A percentile compares a stretch with the other conserved stretches of the same genome.
Conservation (phyloP, 2,113 vertebrate species). For the Lontra canadensis region DNA sequence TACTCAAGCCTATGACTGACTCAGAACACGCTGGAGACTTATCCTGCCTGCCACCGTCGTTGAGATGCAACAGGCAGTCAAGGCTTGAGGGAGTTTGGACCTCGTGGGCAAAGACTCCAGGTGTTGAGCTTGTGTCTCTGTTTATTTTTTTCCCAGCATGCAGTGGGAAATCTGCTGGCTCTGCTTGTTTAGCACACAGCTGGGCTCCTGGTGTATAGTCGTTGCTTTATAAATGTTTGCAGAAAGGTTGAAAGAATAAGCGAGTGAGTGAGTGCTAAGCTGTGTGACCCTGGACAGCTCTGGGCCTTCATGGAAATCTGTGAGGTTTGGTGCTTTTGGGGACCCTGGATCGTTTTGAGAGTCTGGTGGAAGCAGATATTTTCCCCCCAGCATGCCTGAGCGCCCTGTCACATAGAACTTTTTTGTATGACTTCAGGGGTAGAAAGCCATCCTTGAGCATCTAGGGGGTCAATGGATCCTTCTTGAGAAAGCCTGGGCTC, state of each 20-base stretch:
- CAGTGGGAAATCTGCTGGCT: not conserved
- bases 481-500: not conserved
- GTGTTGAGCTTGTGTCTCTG: not conserved
- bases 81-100: not conserved
- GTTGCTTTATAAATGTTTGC: not conserved
- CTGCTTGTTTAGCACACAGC: not conserved
- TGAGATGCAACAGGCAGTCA: no score
- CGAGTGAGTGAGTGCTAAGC: not conserved
- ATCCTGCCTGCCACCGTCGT: not conserved
- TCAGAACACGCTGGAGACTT: not conserved
- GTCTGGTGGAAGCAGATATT: not conserved
- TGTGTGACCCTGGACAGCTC: not conserved
- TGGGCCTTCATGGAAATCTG: not conserved
- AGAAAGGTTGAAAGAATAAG: not conserved
- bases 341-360: not conserved
- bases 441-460: not conserved
- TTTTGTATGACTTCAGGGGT: not conserved
- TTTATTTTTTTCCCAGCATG: rapidly evolving
- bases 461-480: not conserved
- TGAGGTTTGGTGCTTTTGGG: not conserved
- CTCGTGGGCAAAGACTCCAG: not conserved
- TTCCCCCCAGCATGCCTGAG: not conserved
- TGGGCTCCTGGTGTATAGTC: not conserved
- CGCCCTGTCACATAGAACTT: not conserved
- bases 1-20: not conserved